Percentiles rank a stretch among this genome's conserved stretches.
Evolutionary conservation across 1,140 invertebrate species (phyloP).

Genomic region (Drosophila kanapiae): DNA sequence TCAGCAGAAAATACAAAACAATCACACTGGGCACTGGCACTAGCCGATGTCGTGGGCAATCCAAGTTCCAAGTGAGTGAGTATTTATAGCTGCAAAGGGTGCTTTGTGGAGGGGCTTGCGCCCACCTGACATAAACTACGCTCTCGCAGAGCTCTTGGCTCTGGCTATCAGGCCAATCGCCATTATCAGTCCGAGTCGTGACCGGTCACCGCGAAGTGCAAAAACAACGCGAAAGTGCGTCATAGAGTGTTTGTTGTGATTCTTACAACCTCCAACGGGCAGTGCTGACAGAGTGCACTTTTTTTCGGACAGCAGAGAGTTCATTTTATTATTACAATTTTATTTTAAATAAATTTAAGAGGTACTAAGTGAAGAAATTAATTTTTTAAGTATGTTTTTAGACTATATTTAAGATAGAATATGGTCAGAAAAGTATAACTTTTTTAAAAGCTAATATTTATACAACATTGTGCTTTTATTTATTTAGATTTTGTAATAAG

Average conservation of each 20-base stretch:
- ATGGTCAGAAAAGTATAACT: no score
- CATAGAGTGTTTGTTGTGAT: neutral
- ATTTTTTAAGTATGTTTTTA: no score
- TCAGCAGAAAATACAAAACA: neutral
- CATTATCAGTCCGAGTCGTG: constrained; percentile 5
- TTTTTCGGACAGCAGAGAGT: neutral
- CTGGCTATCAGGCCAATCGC: constrained; percentile 4
- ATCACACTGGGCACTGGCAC: constrained; percentile 19
- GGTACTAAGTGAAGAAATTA: no score
- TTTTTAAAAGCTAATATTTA: no score
- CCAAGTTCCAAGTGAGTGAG: no score
- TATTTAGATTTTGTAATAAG: no score
- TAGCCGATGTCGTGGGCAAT: constrained; percentile 5
- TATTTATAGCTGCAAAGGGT: constrained; percentile 6
- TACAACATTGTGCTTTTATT: no score
- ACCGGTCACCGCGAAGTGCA: constrained; percentile 8
- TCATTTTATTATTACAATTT: no score
- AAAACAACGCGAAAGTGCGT: constrained; percentile 30
- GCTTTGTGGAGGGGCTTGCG: neutral
- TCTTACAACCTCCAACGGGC: neutral
- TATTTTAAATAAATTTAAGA: no score
- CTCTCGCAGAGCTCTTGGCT: neutral
- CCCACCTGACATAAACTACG: neutral
- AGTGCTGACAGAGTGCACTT: neutral
- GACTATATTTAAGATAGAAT: no score